Conservation (phyloP, 2,113 vertebrate genomes). For the Ranitomeya imitator region DNA sequence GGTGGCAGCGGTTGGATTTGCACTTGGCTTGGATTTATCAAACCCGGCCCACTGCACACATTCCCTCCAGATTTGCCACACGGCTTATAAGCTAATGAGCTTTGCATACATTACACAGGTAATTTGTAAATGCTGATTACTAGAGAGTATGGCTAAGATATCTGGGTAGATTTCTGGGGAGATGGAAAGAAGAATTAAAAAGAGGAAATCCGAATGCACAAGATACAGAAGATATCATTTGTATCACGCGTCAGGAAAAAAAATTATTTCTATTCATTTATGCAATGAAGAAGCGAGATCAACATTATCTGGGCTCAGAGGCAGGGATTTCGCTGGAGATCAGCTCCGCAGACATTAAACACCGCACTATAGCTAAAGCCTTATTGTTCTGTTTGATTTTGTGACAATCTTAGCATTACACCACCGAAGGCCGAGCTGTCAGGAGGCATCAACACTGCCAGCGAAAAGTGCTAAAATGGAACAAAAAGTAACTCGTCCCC, state of each 20-base stretch:
- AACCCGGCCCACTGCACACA: slow-evolving; percentile 31
- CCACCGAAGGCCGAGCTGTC: background rate
- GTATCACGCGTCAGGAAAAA: background rate
- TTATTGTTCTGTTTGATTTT: slow-evolving; percentile 4
- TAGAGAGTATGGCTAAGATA: background rate
- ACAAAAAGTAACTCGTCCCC: no score
- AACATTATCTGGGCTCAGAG: slow-evolving; percentile 12
- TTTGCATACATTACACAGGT: slow-evolving; percentile 49
- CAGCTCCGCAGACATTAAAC: background rate
- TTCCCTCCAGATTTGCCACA: slow-evolving; percentile 38
- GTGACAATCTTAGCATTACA: background rate
- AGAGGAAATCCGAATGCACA: background rate
- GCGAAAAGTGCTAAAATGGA: background rate
- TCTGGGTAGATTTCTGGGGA: slow-evolving; percentile 25
- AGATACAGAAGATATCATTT: background rate
- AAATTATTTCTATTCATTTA: background rate
- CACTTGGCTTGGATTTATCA: slow-evolving; percentile 38
- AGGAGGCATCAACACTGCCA: background rate
- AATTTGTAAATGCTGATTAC: slow-evolving; percentile 41
- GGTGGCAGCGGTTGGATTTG: slow-evolving; percentile 15
- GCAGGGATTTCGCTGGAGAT: background rate
- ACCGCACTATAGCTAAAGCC: slow-evolving; percentile 9
- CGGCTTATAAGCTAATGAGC: slow-evolving; percentile 40
- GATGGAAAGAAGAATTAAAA: slow-evolving; percentile 1
- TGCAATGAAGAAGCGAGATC: background rate